Evolutionary conservation across 2,113 vertebrate species (phyloP).

Genomic region (Hylia prasina): DNA sequence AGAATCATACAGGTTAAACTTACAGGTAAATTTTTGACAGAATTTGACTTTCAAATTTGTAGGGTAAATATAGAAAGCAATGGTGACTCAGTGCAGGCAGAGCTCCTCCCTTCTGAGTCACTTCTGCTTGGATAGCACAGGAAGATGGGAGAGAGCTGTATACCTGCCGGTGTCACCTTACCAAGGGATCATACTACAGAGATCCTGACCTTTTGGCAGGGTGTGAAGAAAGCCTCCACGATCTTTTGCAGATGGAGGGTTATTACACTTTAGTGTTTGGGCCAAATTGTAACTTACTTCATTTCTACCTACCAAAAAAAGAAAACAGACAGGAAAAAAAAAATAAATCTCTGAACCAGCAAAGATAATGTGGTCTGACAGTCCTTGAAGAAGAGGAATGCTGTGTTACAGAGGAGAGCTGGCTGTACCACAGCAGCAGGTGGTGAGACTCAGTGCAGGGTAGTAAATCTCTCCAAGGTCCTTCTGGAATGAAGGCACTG

Average conservation of each 20-base stretch:
- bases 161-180: not conserved
- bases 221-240: not conserved
- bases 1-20: not conserved
- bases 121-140: not conserved
- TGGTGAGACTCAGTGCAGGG: not conserved
- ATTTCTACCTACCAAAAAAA: not conserved
- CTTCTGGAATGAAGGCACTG: not conserved
- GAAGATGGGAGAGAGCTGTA: not conserved
- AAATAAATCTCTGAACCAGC: not conserved
- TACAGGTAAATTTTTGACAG: not conserved
- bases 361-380: not conserved
- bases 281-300: not conserved
- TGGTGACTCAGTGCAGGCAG: not conserved
- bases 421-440: not conserved
- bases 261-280: not conserved
- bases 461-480: not conserved
- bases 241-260: not conserved
- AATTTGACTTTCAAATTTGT: conserved; percentile 8
- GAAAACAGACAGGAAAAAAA: not conserved
- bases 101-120: conserved; percentile 19
- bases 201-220: not conserved
- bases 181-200: not conserved
- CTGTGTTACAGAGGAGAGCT: not conserved
- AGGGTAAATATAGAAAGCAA: not conserved
- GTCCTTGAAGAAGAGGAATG: not conserved